Base-by-base conservation (phyloP, 2,797 vertebrate genomes). In the Parotocinclus haroldoi region DNA sequence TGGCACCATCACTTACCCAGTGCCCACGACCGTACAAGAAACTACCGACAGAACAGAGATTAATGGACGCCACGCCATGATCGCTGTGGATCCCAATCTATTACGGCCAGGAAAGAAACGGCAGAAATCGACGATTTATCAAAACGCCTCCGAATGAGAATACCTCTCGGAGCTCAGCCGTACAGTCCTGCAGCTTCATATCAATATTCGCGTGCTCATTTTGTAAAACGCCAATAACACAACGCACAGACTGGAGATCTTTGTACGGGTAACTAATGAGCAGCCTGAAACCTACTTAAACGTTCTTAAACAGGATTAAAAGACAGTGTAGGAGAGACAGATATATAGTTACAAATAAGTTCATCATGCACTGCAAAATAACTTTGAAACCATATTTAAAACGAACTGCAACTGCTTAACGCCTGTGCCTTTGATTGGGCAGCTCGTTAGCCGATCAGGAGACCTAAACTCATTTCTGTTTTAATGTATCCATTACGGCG, bases 121-220 rank as follows among this genome's bases (percentile, higher is more conserved):
- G 27, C 46, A 55, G 36, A 45, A 40, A 55, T 46, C 12, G 12
- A 65, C 46, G 63, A 65, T 55, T 55, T 46, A 61, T 55, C n/a
- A 68, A 17, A 51, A 5, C 6, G 55, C 37, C 38, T 16, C n/a
- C 2, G 10, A 27, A 37, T 17, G 27, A 61, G 17, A 18, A 18
- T n/a, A 51, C 40, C 40, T 51, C 36, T 56, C 49, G 38, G 67
- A 56, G 42, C 44, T 40, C 56, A 62, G 62, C 40, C 50, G 48
- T 49, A 36, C 17, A 49, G 42, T 55, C 58, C 11, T 61, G 16
- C 13, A 48, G 16, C 14, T 62, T 44, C 62, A 62, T 62, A 69
- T 16, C 52, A 69, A 55, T 69, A 68, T 69, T 49, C 50, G 18
- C 53, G 17, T 14, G 36, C 17, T 69, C 39, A 17, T 17, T 37